Percentiles rank a stretch among this genome's conserved stretches.
Evolutionary conservation across 2,888 invertebrate species (phyloP).

Genomic region (Chrysopilus asiliformis): DNA sequence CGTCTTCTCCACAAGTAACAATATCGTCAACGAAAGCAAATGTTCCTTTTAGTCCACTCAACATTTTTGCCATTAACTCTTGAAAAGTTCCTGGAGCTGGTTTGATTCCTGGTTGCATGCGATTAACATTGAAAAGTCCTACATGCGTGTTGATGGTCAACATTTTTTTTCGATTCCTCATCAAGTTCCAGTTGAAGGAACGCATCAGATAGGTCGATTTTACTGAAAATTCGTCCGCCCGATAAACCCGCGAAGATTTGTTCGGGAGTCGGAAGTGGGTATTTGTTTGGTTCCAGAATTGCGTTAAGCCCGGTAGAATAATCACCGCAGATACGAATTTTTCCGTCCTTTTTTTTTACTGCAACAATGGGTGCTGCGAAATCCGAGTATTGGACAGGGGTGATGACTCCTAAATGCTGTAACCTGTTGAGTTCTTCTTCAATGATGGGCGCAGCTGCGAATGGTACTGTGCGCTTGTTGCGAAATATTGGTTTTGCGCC

Average conservation of each 20-base stretch:
- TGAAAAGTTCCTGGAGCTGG: conserved; percentile 3
- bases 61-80: conserved; percentile 4
- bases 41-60: conserved; percentile 2
- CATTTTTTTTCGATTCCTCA: neutral
- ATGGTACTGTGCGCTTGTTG: conserved; percentile 1
- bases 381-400: neutral
- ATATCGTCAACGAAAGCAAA: neutral
- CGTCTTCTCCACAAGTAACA: neutral
- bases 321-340: neutral
- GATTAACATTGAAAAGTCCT: neutral
- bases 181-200: no score
- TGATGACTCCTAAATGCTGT: conserved; percentile 2
- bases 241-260: neutral
- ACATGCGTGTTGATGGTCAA: conserved; percentile 3
- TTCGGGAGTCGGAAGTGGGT: conserved; percentile 1
- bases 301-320: conserved; percentile 2
- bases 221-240: neutral
- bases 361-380: neutral
- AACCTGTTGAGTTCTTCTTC: neutral
- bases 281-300: neutral
- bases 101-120: conserved; percentile 5
- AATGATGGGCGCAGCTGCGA: neutral
- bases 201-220: neutral
- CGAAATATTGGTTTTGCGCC: conserved; percentile 1
- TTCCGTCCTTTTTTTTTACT: neutral